phyloP scores from a whole-genome alignment of 2,888 invertebrate genomes.

The Cabera pusaria region DNA sequence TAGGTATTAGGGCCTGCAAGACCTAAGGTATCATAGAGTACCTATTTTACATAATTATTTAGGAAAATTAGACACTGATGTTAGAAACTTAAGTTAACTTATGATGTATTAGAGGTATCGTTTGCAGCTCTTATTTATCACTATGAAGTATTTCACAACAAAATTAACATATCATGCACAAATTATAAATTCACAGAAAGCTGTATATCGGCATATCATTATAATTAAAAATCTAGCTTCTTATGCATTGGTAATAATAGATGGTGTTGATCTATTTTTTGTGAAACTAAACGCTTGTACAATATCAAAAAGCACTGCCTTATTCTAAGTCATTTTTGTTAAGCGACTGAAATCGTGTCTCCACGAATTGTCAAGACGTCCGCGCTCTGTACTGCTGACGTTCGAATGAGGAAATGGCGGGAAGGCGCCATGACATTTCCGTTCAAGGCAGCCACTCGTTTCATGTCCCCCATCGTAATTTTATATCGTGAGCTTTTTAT shows the following conservation, averaged over 20 bases:
- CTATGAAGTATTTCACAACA: slow-evolving; percentile 31
- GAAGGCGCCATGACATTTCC: slow-evolving; percentile 37
- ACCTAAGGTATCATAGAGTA: slow-evolving; percentile 27
- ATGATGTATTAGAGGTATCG: slow-evolving; percentile 21
- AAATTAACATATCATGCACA: slow-evolving; percentile 75
- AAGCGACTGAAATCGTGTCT: slow-evolving; percentile 46
- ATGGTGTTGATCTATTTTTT: slow-evolving; percentile 33
- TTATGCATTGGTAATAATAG: slow-evolving; percentile 30
- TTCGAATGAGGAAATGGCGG: slow-evolving; percentile 46
- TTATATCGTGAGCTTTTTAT: slow-evolving; percentile 75
- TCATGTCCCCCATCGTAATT: slow-evolving; percentile 51
- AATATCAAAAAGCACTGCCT: slow-evolving; percentile 76
- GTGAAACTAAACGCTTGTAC: slow-evolving; percentile 61
- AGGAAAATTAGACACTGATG: slow-evolving; percentile 28
- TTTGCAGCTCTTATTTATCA: slow-evolving; percentile 16
- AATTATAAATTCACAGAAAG: slow-evolving; percentile 54
- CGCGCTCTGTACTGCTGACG: slow-evolving; percentile 51
- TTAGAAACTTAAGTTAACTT: slow-evolving; percentile 24
- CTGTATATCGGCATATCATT: slow-evolving; percentile 73
- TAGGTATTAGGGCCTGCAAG: slow-evolving; percentile 18
- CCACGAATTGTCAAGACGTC: slow-evolving; percentile 43
- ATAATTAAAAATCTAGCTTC: slow-evolving; percentile 40
- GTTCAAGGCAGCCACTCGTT: slow-evolving; percentile 51
- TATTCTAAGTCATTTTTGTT: slow-evolving; percentile 71
- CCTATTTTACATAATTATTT: slow-evolving; percentile 25